Evolutionary conservation across 2,888 invertebrate species (phyloP).

Genomic region (Acleris literana): DNA sequence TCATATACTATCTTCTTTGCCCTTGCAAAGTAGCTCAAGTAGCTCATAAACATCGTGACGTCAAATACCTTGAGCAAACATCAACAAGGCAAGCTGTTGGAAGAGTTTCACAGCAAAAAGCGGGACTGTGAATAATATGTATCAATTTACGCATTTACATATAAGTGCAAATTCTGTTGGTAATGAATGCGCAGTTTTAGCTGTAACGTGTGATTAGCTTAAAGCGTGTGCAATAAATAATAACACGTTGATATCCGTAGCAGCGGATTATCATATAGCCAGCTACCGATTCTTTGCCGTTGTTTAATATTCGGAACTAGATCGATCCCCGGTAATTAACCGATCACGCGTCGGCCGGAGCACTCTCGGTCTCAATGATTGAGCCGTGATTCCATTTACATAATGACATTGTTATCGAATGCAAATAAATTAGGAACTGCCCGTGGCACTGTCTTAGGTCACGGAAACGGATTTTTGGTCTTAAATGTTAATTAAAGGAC

Average conservation of each 20-base stretch:
- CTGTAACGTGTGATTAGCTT: constrained; percentile 31
- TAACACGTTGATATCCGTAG: constrained; percentile 36
- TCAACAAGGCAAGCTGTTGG: not conserved
- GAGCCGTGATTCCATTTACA: constrained; percentile 60
- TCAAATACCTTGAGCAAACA: not conserved
- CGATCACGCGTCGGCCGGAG: constrained; percentile 60
- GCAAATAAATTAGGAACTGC: constrained; percentile 58
- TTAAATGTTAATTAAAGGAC: not conserved
- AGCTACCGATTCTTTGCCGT: constrained; percentile 50
- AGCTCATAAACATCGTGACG: not conserved
- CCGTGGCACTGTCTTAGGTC: constrained; percentile 1
- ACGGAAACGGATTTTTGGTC: not conserved
- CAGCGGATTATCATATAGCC: constrained; percentile 45
- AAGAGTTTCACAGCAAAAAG: not conserved
- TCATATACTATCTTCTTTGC: too few species aligned
- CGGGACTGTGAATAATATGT: not conserved
- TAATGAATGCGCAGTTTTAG: constrained; percentile 1
- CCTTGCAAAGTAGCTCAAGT: not conserved
- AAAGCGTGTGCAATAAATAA: constrained; percentile 32
- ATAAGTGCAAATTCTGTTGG: not conserved
- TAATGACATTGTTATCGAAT: constrained; percentile 76
- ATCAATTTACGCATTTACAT: constrained; percentile 3
- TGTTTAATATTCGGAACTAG: constrained; percentile 43
- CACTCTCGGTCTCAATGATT: constrained; percentile 68
- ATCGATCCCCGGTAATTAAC: constrained; percentile 51